These are phyloP conservation scores for Tolypeutes matacus DNA, from an alignment of 2,797 vertebrate species.

Conservation along the genomic window DNA sequence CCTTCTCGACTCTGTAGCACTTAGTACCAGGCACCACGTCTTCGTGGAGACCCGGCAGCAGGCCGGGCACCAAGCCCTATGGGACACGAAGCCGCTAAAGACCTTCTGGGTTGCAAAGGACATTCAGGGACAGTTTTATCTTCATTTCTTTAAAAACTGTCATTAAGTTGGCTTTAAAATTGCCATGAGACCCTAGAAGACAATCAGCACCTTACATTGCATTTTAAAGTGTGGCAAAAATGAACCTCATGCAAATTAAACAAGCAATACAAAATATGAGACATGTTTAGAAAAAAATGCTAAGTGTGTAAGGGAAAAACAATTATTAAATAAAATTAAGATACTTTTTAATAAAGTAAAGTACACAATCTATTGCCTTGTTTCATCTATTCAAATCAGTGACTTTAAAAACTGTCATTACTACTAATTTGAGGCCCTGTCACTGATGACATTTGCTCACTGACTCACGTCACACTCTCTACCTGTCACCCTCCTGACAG, in stretches of 20 bases:
- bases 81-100: background rate
- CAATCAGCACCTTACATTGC: background rate
- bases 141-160: background rate
- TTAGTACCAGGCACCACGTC: background rate
- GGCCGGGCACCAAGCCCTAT: fast-evolving
- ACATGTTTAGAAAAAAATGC: background rate
- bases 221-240: constrained; percentile 38
- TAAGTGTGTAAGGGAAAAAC: background rate
- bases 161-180: background rate
- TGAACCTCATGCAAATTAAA: background rate
- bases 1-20: background rate
- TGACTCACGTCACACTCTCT: background rate
- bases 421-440: background rate
- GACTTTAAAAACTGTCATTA: background rate
- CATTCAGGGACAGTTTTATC: background rate
- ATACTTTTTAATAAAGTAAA: background rate
- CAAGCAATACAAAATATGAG: background rate
- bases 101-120: background rate
- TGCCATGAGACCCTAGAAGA: background rate
- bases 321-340: background rate
- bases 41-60: background rate
- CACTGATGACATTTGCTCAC: background rate
- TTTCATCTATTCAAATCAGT: background rate
- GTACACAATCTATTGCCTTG: background rate
- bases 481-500: background rate